Conservation (phyloP, 2,888 invertebrate genomes). For the Trypoxylon attenuatum region DNA sequence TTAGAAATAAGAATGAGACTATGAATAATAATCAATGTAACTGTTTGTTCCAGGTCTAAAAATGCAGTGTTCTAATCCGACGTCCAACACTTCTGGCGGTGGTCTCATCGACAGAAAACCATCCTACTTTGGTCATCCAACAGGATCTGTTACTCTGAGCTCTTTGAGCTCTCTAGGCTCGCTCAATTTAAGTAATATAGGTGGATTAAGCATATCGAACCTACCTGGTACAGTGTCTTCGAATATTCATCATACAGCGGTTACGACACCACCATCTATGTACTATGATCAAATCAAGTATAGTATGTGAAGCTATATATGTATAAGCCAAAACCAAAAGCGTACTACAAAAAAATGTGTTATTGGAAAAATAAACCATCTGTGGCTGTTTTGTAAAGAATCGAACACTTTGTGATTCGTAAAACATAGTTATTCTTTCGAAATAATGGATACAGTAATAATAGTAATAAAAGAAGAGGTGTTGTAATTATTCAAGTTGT, state of each 20-base stretch:
- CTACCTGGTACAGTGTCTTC: conserved; percentile 61
- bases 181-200: conserved; percentile 65
- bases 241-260: conserved; percentile 61
- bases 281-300: conserved; percentile 71
- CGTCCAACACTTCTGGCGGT: conserved; percentile 66
- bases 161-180: conserved; percentile 64
- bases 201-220: conserved; percentile 62
- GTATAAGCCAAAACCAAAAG: too few species aligned
- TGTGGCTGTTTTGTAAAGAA: too few species aligned
- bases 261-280: conserved; percentile 62
- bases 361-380: too few species aligned
- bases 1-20: too few species aligned
- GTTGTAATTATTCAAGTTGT: too few species aligned
- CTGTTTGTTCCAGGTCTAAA: conserved; percentile 62
- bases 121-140: conserved; percentile 62
- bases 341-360: too few species aligned
- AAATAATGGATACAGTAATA: too few species aligned
- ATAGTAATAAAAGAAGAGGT: too few species aligned
- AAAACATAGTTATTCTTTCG: too few species aligned
- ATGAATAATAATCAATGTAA: neutral
- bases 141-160: conserved; percentile 60
- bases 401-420: too few species aligned
- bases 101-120: conserved; percentile 68
- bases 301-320: too few species aligned
- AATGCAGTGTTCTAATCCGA: conserved; percentile 66